phyloP scores from a whole-genome alignment of 2,888 invertebrate species.

The Andricus curvator region DNA sequence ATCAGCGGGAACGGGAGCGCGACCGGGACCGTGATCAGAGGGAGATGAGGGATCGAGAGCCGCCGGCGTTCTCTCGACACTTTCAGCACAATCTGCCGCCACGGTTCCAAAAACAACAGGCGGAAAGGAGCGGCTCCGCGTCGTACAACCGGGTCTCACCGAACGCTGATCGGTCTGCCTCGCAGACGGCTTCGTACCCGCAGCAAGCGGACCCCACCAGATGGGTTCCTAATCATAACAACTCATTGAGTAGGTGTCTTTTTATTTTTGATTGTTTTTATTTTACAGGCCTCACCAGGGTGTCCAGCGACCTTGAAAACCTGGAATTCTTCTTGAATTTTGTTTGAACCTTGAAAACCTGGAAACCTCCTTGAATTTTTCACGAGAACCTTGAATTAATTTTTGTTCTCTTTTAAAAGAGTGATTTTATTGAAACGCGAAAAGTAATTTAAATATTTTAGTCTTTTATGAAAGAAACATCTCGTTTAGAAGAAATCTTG shows the following conservation, averaged over 20 bases:
- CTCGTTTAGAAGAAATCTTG: too few relatives aligned
- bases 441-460: too few relatives aligned
- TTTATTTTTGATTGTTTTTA: background rate
- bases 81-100: slow-evolving; percentile 93
- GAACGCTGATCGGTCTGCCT: slow-evolving; percentile 70
- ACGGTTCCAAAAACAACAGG: slow-evolving; percentile 89
- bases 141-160: slow-evolving; percentile 72
- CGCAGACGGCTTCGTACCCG: slow-evolving; percentile 68
- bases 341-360: too few relatives aligned
- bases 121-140: slow-evolving; percentile 75
- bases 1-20: slow-evolving; percentile 74
- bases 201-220: slow-evolving; percentile 74
- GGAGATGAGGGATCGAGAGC: slow-evolving; percentile 79
- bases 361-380: too few relatives aligned
- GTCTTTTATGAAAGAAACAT: too few relatives aligned
- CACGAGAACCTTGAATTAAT: too few relatives aligned
- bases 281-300: too few relatives aligned
- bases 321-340: too few relatives aligned
- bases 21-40: slow-evolving; percentile 73
- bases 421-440: too few relatives aligned
- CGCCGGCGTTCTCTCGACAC: slow-evolving; percentile 84
- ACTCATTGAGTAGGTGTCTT: slow-evolving; percentile 68
- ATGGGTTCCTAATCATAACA: slow-evolving; percentile 73
- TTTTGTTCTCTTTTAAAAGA: too few relatives aligned
- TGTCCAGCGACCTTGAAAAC: too few relatives aligned